A percentile compares a stretch with the other conserved stretches of the same genome.
Conservation (phyloP, 2,888 invertebrate species). For the Epinotia demarniana region DNA sequence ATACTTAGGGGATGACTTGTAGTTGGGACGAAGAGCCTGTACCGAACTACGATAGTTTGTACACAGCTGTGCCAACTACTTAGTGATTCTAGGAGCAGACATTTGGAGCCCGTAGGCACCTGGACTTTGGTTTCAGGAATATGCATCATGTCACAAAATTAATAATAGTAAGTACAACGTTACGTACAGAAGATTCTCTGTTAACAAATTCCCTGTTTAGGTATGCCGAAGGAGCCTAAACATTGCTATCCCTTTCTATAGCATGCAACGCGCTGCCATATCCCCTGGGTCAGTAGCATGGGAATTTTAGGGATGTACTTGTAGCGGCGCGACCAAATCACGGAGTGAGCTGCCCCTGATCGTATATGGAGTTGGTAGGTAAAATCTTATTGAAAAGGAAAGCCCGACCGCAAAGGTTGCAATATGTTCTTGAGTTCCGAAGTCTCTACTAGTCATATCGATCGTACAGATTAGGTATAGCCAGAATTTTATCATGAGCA, state of each 20-base stretch:
- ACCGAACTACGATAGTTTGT: conserved; percentile 37
- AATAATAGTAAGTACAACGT: no score
- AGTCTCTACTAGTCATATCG: not conserved
- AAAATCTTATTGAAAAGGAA: not conserved
- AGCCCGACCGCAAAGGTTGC: not conserved
- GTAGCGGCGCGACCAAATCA: no score
- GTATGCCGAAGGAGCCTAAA: no score
- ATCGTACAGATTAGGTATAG: not conserved
- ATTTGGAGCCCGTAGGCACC: not conserved
- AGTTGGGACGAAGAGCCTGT: conserved; percentile 57
- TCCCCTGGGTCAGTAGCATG: no score
- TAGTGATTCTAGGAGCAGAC: conserved; percentile 21
- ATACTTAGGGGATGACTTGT: conserved; percentile 61
- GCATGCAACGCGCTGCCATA: no score
- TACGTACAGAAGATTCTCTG: no score
- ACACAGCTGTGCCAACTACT: conserved; percentile 37
- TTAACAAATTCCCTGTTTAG: no score
- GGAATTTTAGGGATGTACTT: no score
- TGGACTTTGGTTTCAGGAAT: not conserved
- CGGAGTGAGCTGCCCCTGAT: no score
- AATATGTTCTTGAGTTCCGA: no score
- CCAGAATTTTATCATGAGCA: not conserved
- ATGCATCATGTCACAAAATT: no score
- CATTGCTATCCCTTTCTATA: no score
- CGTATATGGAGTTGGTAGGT: not conserved